Base-by-base conservation (phyloP, 2,797 vertebrate species). In the Melanotaenia nigrans region DNA sequence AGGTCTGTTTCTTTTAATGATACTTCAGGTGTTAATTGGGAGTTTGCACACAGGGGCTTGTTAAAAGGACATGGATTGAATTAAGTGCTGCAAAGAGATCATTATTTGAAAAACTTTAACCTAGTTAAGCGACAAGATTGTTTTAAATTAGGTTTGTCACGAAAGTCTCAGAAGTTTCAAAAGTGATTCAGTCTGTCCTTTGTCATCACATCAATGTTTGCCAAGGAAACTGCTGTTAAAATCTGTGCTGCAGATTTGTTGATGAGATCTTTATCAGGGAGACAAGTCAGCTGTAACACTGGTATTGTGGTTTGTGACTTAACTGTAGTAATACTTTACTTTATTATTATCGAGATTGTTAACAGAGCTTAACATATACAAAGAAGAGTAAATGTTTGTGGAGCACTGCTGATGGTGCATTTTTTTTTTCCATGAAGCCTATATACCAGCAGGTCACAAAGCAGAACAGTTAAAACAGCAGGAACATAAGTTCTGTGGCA, bases 391-490 rank as follows among this genome's bases (percentile, higher is more conserved):
- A 65, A 79, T 18, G 38, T 35, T 54, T 47, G 62, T 32, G 32
- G 33, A 70, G n/a, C 28, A 68, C 66, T 70, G 90, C 87, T 90
- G 90, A 90, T 47, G 32, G 36, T 25, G 84, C 77, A 14, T 82
- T 76, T 38, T 33, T 58, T 58, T 33, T 58, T 81, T 87, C 79
- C 68, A 78, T 49, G 61, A 87, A 57, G 71, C 75, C 75, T 68
- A 1, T 83, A 82, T 77, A 87, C n/a, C 89, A 87, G 87, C 83
- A 77, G 84, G 86, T 77, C 69, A 65, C 90, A 85, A 66, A 84
- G 77, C 64, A 28, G 10, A 65, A 25, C 73, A 54, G 63, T 75
- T 78, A 78, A 87, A 89, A 83, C 87, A 85, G 85, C 85, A 64
- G 77, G 85, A 65, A 9, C 45, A 10, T 64, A 8, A 54, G 61